Evolutionary conservation across 2,113 vertebrate species (phyloP).

Genomic region (Prolemur simus): DNA sequence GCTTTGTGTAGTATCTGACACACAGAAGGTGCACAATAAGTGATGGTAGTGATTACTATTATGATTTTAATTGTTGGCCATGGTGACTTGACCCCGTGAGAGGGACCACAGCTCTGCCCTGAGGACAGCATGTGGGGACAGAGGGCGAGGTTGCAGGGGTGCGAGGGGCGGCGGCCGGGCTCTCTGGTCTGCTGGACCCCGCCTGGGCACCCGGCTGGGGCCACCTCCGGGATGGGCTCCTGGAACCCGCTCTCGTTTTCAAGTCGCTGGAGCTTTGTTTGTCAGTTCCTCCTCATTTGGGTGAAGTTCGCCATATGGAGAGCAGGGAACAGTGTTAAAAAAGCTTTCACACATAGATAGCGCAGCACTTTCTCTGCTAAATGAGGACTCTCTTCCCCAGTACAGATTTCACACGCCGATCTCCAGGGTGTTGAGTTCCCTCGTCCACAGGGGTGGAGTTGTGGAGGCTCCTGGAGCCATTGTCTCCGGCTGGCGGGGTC

Average conservation of each 20-base stretch:
- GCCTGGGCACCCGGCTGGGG: accelerated
- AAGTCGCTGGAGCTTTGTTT: conserved; percentile 67
- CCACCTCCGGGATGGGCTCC: neutral
- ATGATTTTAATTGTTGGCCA: neutral
- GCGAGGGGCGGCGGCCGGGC: neutral
- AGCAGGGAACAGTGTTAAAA: conserved; percentile 79
- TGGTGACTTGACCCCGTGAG: neutral
- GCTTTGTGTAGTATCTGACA: accelerated
- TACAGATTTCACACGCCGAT: conserved; percentile 82
- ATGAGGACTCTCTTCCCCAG: conserved; percentile 77
- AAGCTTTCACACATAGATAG: conserved; percentile 82
- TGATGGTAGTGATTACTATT: neutral
- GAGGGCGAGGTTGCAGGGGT: neutral
- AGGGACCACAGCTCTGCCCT: neutral
- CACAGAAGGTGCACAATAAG: no score
- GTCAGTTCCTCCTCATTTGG: conserved; percentile 67
- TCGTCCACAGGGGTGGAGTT: conserved; percentile 72
- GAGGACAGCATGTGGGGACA: neutral
- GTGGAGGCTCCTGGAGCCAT: conserved; percentile 61
- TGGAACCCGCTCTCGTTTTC: conserved; percentile 41
- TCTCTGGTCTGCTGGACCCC: neutral
- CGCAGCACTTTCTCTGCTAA: conserved; percentile 79
- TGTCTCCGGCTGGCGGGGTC: conserved; percentile 68
- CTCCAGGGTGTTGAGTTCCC: conserved; percentile 82
- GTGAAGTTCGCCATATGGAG: conserved; percentile 83